Evolutionary conservation across 2,888 invertebrate genomes (phyloP), one percentile per base, ranked within the genome.

Genomic region (Agonopterix heracliana): DNA sequence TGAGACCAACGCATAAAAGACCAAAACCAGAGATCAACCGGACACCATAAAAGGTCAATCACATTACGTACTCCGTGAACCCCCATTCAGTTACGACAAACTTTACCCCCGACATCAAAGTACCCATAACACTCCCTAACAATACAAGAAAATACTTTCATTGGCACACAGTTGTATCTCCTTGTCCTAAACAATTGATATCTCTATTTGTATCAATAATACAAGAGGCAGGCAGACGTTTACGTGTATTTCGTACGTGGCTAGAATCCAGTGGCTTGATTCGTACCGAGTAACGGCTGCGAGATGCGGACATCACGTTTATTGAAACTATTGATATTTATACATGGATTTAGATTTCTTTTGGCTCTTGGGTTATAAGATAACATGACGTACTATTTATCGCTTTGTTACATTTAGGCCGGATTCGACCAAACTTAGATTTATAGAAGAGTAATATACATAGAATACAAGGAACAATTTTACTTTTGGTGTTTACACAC

Each of bases 171-270:
- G 75, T 74, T 76, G 77, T 81, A 79, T 74, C 70, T 74, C 69
- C 78, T 73, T 83, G 85, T 85, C 82, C 80, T 71, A 81, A 87
- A 85, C 87, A 87, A 87, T 87, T 85, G 86, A 83, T 86, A 86
- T 84, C 78, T 85, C 84, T 84, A 85, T 87, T 87, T 88, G 87
- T 88, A 88, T 86, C 87, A 87, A 87, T 88, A 86, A 84, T 83
- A 79, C 78, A 67, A 71, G 5, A 26, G 68, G 38, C 13, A 74
- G 72, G 76, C 79, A 78, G 85, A 86, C 81, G 76, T 79, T 83
- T 82, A 83, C 84, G 81, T 84, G 81, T 72, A 78, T 74, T 75
- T 68, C 54, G 80, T 81, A 86, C 87, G 87, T 87, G 87, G 66
- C 55, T 53, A 47, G 86, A 85, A 85, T 87, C 66, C 63, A 78